Conservation (phyloP, 2,797 vertebrate genomes). For the Onychomys torridus region DNA sequence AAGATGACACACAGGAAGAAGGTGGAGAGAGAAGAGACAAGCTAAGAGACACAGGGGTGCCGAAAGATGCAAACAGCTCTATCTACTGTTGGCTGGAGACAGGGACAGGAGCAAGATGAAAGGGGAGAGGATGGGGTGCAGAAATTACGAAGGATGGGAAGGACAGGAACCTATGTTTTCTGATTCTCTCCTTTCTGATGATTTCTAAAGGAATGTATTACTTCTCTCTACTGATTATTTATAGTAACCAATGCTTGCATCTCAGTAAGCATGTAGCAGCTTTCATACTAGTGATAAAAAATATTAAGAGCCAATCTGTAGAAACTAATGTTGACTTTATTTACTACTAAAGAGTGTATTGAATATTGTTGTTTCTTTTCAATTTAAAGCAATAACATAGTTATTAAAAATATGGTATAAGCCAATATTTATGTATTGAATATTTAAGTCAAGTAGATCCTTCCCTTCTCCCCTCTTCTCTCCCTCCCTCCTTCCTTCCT, state of each 20-base stretch:
- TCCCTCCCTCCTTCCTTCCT: fast-evolving
- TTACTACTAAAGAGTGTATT: background rate
- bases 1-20: background rate
- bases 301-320: background rate
- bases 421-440: background rate
- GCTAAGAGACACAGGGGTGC: background rate
- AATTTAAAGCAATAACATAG: background rate
- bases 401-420: background rate
- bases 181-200: background rate
- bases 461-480: fast-evolving
- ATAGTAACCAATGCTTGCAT: background rate
- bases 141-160: background rate
- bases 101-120: no score
- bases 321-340: background rate
- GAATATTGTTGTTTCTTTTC: background rate
- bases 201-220: background rate
- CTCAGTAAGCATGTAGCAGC: background rate
- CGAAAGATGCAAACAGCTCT: background rate
- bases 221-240: background rate
- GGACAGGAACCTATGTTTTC: background rate
- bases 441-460: background rate
- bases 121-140: background rate
- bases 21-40: background rate
- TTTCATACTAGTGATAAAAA: background rate
- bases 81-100: background rate